phyloP scores from a whole-genome alignment of 2,113 vertebrate species.

The Colistium nudipinnis region DNA sequence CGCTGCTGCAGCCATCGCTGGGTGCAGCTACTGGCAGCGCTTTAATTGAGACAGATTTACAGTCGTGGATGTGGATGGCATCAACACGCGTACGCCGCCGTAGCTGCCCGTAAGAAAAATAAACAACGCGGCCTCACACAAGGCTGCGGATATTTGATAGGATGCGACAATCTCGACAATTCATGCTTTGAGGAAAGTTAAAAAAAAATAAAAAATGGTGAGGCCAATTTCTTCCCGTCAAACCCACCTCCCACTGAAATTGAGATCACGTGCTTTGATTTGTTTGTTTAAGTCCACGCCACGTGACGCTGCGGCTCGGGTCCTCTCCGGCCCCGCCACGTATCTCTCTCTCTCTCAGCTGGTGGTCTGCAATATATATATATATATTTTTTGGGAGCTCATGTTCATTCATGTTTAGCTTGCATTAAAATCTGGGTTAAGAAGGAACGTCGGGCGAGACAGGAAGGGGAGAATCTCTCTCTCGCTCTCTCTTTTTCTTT shows the following conservation, averaged over 20 bases:
- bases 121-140: neutral
- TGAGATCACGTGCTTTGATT: too few relatives aligned
- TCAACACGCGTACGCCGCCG: constrained; percentile 9
- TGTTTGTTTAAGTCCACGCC: constrained; percentile 35
- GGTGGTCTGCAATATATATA: constrained; percentile 49
- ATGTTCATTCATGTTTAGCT: constrained; percentile 45
- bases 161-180: too few relatives aligned
- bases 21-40: constrained; percentile 29
- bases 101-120: constrained; percentile 20
- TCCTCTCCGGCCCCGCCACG: constrained; percentile 28
- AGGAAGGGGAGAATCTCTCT: constrained; percentile 60
- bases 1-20: constrained; percentile 32
- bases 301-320: constrained; percentile 23
- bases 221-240: too few relatives aligned
- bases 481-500: constrained; percentile 24
- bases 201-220: too few relatives aligned
- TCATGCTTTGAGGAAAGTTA: too few relatives aligned
- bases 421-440: constrained; percentile 59
- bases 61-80: constrained; percentile 18
- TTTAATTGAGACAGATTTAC: constrained; percentile 25
- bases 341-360: constrained; percentile 29
- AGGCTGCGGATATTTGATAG: neutral
- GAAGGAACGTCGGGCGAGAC: constrained; percentile 47
- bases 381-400: constrained; percentile 43
- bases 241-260: too few relatives aligned